Conservation (phyloP, 2,113 vertebrate species). For the Sylvia atricapilla region DNA sequence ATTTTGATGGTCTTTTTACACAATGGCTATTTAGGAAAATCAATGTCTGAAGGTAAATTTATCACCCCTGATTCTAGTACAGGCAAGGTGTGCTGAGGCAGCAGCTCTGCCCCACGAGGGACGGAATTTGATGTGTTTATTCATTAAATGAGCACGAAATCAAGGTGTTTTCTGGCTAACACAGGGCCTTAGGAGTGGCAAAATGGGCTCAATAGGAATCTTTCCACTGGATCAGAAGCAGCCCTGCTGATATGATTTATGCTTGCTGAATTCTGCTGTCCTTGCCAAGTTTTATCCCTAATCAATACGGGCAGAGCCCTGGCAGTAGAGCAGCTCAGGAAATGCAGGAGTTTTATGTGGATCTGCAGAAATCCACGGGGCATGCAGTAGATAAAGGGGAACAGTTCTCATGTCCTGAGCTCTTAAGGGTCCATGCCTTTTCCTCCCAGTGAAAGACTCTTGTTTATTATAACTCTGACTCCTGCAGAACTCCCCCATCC, state of each 20-base stretch:
- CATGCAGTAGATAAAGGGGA: background rate
- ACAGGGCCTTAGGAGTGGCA: background rate
- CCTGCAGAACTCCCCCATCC: background rate
- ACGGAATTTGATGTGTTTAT: background rate
- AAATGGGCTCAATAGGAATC: background rate
- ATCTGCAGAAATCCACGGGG: background rate
- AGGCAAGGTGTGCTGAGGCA: background rate
- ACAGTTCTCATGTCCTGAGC: background rate
- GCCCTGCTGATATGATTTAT: background rate
- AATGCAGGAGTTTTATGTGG: background rate
- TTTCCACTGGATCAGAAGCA: background rate
- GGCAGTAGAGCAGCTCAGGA: background rate
- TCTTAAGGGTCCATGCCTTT: background rate
- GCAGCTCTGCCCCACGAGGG: background rate
- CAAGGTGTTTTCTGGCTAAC: background rate
- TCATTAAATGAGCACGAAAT: background rate
- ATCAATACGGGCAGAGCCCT: background rate
- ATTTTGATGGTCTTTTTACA: background rate
- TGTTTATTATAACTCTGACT: background rate
- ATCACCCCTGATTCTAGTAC: background rate
- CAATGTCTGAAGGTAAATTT: background rate
- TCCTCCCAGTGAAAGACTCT: background rate
- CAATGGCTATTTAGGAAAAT: background rate
- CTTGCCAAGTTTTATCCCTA: background rate
- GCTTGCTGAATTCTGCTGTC: background rate